These are phyloP conservation scores for Apantesis nais DNA, from an alignment of 2,888 invertebrate genomes.

Conservation along the genomic window DNA sequence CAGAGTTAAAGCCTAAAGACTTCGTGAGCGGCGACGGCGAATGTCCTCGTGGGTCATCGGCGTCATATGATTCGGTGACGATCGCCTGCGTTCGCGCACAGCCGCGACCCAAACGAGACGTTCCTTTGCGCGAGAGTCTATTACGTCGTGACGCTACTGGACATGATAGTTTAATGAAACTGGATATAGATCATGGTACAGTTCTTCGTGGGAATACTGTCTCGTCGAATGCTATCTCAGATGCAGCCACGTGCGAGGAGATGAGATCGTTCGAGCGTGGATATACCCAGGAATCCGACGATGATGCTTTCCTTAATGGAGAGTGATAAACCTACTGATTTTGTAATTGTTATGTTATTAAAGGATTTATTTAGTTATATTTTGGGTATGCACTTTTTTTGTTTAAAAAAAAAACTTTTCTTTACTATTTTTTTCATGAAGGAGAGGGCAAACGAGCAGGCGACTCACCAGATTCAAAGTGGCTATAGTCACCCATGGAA, in stretches of 20 bases:
- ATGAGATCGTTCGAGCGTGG: constrained; percentile 6
- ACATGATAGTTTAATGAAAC: neutral
- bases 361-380: constrained; percentile 12
- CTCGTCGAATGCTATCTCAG: constrained; percentile 3
- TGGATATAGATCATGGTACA: neutral
- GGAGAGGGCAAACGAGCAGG: too few species aligned
- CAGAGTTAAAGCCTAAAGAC: constrained; percentile 39
- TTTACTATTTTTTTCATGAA: neutral
- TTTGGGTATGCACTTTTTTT: neutral
- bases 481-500: too few species aligned
- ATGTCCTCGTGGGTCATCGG: constrained; percentile 24
- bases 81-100: constrained; percentile 60
- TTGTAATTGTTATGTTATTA: constrained; percentile 17
- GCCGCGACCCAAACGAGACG: constrained; percentile 51
- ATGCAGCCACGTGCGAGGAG: constrained; percentile 1
- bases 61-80: constrained; percentile 54
- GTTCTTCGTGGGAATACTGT: neutral
- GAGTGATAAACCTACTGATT: constrained; percentile 3
- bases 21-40: constrained; percentile 48
- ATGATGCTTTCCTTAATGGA: constrained; percentile 1
- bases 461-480: too few species aligned
- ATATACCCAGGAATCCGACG: constrained; percentile 5
- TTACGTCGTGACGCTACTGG: neutral
- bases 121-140: constrained; percentile 28
- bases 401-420: neutral